These are phyloP conservation scores for Parapsyche elsis DNA, from an alignment of 1,140 invertebrate species.

Conservation along the genomic window DNA sequence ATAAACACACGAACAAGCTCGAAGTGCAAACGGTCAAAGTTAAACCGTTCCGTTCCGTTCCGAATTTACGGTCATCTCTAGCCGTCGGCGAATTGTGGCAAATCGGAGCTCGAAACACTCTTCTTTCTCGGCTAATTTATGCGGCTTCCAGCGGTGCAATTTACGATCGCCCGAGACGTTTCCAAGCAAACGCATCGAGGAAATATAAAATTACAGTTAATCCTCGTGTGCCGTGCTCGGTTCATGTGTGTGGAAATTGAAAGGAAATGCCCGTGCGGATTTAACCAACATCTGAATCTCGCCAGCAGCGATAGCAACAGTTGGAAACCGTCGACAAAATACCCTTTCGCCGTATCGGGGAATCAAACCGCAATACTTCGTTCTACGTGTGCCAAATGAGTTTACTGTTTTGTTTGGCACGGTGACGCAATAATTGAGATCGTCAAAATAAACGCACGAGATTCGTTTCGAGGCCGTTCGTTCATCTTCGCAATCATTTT, in stretches of 20 bases:
- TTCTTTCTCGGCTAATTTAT: not conserved
- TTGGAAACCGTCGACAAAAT: too few species aligned
- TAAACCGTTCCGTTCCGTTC: too few species aligned
- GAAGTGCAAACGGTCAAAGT: too few species aligned
- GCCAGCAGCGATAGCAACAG: too few species aligned
- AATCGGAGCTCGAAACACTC: too few species aligned
- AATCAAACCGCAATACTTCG: too few species aligned
- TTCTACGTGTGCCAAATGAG: too few species aligned
- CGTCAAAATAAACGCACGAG: not conserved
- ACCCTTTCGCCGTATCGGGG: too few species aligned
- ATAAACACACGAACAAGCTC: too few species aligned
- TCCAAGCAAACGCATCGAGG: not conserved
- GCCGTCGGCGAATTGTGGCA: too few species aligned
- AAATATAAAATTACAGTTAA: slow-evolving; percentile 6
- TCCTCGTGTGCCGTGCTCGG: not conserved
- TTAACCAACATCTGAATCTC: too few species aligned
- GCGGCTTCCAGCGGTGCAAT: not conserved
- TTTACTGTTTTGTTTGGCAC: not conserved
- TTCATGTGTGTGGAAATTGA: not conserved
- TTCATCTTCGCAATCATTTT: not conserved
- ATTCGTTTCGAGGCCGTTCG: not conserved
- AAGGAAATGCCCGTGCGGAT: not conserved
- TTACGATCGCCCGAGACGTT: not conserved
- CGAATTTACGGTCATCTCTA: too few species aligned
- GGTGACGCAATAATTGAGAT: not conserved